These are phyloP conservation scores for Cottus gobio DNA, from an alignment of 2,113 vertebrate genomes.

Conservation along the genomic window DNA sequence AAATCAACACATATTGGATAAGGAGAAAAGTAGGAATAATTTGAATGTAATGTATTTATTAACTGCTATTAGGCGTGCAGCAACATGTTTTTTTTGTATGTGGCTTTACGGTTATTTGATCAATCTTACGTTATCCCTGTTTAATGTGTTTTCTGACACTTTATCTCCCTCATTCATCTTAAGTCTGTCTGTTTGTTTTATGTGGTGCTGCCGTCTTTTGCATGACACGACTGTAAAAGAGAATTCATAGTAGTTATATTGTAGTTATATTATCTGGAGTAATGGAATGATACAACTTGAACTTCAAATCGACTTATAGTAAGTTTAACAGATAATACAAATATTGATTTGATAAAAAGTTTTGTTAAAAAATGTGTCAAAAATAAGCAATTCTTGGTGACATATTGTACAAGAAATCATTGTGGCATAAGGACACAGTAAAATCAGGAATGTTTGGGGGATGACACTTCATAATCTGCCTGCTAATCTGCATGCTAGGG, in stretches of 20 bases:
- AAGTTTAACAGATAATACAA: not conserved
- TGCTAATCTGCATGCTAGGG: conserved; percentile 26
- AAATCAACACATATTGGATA: not conserved
- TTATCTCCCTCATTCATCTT: not conserved
- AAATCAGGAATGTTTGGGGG: not conserved
- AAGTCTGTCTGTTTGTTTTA: not conserved
- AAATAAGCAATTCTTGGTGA: not conserved
- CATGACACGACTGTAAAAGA: not conserved
- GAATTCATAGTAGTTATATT: not conserved
- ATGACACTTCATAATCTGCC: not conserved
- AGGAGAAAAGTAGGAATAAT: not conserved
- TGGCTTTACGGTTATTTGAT: not conserved
- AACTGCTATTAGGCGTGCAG: not conserved
- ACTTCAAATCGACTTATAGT: not conserved
- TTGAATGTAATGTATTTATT: not conserved
- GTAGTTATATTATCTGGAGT: not conserved
- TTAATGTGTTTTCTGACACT: not conserved
- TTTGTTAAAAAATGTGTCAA: not conserved
- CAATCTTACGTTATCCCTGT: not conserved
- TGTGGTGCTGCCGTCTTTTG: not conserved
- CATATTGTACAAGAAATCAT: not conserved
- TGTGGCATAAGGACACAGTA: not conserved
- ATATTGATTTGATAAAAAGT: not conserved
- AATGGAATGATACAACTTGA: not conserved
- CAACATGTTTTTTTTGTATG: not conserved